A percentile compares a stretch with the other conserved stretches of the same genome.
These are phyloP conservation scores for Lipotes vexillifer DNA, from an alignment of 2,113 vertebrate species.

Conservation along the genomic window DNA sequence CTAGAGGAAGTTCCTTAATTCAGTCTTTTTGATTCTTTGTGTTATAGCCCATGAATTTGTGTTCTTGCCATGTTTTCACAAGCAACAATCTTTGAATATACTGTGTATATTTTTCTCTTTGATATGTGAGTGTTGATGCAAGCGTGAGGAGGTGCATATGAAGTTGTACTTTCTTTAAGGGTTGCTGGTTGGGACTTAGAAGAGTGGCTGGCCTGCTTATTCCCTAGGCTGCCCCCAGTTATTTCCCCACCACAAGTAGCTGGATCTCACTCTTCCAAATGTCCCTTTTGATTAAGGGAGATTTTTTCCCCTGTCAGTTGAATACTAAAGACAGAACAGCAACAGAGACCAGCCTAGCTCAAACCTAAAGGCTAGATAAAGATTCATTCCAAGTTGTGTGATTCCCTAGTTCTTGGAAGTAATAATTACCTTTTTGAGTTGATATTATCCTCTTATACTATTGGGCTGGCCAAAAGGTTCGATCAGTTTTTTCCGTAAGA, in stretches of 20 bases:
- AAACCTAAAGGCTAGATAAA: background rate
- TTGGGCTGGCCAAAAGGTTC: background rate
- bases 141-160: background rate
- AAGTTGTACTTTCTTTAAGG: background rate
- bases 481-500: no score
- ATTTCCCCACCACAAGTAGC: background rate
- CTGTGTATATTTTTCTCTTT: background rate
- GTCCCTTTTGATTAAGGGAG: background rate
- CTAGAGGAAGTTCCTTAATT: background rate
- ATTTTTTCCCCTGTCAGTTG: background rate
- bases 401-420: conserved; percentile 50
- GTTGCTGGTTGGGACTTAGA: background rate
- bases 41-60: background rate
- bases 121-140: background rate
- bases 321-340: background rate
- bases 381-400: background rate
- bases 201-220: background rate
- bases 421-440: conserved; percentile 65
- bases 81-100: background rate
- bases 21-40: background rate
- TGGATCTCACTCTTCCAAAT: background rate
- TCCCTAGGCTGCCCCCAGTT: background rate
- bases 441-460: conserved; percentile 50
- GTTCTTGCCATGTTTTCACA: background rate
- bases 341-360: background rate